Evolutionary conservation across 2,113 vertebrate species (phyloP), one percentile per base, ranked within the genome.

Genomic region (Agelaius tricolor): DNA sequence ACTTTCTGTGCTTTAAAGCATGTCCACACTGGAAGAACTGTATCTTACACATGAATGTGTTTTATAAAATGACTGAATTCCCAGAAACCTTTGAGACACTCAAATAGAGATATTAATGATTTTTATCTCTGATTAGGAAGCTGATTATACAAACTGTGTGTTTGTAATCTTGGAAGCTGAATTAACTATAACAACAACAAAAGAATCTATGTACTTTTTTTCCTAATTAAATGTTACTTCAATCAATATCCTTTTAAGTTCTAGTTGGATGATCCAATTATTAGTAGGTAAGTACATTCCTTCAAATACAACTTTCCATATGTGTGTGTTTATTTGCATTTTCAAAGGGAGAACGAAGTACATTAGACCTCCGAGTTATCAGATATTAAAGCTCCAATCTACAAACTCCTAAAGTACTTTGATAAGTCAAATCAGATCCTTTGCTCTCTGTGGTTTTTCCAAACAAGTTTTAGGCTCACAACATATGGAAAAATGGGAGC

Each of bases 401-500:
- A 78, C 46, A 54, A 62, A 78, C 9, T 58, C 19, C 31, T 24
- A 8, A 74, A 54, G 46, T 7, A 39, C 27, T 78, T 22, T 5
- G 15, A 5, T 22, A 69, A 80, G 33, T 37, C 23, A 73, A 16
- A 65, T 35, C 49, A 77, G 61, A 61, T 41, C 30, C 55, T 84
- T 74, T 52, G 41, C 33, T 75, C 24, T 69, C 13, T 9, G 1
- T 24, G 7, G 51, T n/a, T 83, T 61, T 81, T 54, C 55, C 21
- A 47, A 68, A 37, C 11, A 75, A 54, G 44, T 51, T 57, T 16
- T 33, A 75, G 69, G 39, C 69, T 78, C 81, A 72, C 14, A 16
- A 1, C 8, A 22, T 7, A 39, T 0, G 11, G 35, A n/a, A 82
- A 75, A 65, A 39, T 2, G 4, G 9, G 23, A 72, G 6, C 16